phyloP scores from a whole-genome alignment of 53 echinoderm and acorn worm genomes.

The Antedon mediterranea region DNA sequence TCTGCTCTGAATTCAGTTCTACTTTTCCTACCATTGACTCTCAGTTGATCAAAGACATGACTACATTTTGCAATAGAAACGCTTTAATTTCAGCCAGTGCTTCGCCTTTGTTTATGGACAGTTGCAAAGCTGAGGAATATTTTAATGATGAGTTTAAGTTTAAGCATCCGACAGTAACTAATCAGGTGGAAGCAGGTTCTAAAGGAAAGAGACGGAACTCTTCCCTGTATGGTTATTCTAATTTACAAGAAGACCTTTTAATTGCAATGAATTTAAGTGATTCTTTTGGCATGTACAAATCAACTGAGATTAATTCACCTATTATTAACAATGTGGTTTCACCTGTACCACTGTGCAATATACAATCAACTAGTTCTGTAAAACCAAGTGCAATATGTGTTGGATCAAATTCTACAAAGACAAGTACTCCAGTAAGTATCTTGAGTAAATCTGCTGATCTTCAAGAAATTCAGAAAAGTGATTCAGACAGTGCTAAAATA shows the following conservation, averaged over 20 bases:
- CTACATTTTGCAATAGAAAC: slow-evolving; percentile 31
- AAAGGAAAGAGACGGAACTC: neutral
- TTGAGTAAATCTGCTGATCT: neutral
- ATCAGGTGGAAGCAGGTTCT: slow-evolving; percentile 7
- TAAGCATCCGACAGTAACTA: slow-evolving; percentile 3
- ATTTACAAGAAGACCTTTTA: slow-evolving; percentile 2
- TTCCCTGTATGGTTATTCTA: neutral
- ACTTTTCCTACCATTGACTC: slow-evolving; percentile 50
- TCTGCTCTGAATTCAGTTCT: slow-evolving; percentile 22
- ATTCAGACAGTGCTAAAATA: neutral
- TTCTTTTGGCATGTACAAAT: neutral
- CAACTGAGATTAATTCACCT: neutral
- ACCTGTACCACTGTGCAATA: neutral
- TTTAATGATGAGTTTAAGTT: neutral
- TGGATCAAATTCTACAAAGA: neutral
- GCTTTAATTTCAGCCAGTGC: slow-evolving; percentile 38
- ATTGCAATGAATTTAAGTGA: slow-evolving; percentile 10
- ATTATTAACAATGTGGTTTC: neutral
- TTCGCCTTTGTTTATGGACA: slow-evolving; percentile 17
- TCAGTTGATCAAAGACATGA: slow-evolving; percentile 42
- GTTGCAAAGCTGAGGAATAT: neutral
- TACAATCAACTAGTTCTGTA: neutral
- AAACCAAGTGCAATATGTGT: neutral
- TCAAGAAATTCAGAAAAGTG: neutral
- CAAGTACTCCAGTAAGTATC: neutral